A percentile compares a stretch with the other conserved stretches of the same genome.
Evolutionary conservation across 2,888 invertebrate genomes (phyloP).

Genomic region (Rugalucina vietnamica): DNA sequence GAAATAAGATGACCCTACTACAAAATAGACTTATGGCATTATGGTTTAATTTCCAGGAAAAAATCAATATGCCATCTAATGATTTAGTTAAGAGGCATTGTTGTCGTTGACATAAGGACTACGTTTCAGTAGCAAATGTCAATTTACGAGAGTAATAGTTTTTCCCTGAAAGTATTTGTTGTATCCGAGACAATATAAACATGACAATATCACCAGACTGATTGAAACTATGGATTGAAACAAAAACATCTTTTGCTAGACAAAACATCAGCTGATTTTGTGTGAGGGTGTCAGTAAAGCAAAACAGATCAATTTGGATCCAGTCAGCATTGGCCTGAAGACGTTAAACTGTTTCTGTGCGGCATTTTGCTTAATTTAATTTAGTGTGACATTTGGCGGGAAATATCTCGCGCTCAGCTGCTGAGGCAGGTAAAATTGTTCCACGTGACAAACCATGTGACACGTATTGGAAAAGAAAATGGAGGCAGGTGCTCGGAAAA

Average conservation of each 20-base stretch:
- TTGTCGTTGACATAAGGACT: conserved; percentile 1
- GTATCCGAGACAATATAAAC: no score
- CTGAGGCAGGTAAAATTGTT: conserved; percentile 6
- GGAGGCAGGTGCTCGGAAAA: conserved; percentile 17
- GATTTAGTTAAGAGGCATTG: not conserved
- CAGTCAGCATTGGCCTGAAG: no score
- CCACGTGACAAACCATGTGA: conserved; percentile 29
- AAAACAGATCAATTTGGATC: no score
- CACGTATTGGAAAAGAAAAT: conserved; percentile 25
- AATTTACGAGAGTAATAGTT: not conserved
- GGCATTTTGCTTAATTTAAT: no score
- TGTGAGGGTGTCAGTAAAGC: no score
- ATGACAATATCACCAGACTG: no score
- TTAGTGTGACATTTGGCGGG: conserved; percentile 2
- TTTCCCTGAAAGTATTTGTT: no score
- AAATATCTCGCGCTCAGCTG: not conserved
- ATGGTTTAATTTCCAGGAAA: not conserved
- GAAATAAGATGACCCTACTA: not conserved
- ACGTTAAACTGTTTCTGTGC: no score
- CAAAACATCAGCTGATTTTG: no score
- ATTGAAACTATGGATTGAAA: no score
- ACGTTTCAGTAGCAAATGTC: not conserved
- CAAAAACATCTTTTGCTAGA: no score
- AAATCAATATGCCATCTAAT: conserved; percentile 1
- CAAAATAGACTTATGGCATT: not conserved